These are phyloP conservation scores for Drosophila melanosoma DNA, from an alignment of 2,888 invertebrate species.

Conservation along the genomic window DNA sequence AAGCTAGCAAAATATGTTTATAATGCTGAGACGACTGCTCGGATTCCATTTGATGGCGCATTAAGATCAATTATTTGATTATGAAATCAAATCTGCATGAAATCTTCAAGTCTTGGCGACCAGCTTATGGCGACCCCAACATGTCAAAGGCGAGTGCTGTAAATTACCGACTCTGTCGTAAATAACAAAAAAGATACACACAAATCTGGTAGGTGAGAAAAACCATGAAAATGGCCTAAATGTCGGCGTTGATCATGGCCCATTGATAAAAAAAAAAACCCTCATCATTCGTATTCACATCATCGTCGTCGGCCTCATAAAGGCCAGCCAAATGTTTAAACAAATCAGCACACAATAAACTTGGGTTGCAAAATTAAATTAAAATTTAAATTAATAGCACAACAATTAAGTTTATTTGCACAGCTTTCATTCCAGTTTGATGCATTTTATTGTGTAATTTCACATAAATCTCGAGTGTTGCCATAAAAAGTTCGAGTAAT, in stretches of 20 bases:
- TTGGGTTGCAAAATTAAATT: conserved; percentile 67
- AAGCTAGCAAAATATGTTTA: conserved; percentile 12
- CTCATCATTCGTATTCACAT: conserved; percentile 39
- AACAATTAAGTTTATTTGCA: conserved; percentile 61
- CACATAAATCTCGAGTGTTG: background rate
- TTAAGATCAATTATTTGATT: conserved; percentile 85
- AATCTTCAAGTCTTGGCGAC: conserved; percentile 73
- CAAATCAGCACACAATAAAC: conserved; percentile 52
- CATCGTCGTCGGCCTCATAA: conserved; percentile 28
- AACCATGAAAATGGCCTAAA: conserved; percentile 38
- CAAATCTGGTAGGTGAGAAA: conserved; percentile 53
- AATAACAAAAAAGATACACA: conserved; percentile 4
- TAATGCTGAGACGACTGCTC: conserved; percentile 14
- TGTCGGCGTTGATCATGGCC: conserved; percentile 55
- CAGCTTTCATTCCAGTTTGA: conserved; percentile 35
- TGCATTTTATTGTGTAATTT: background rate
- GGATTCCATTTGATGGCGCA: conserved; percentile 78
- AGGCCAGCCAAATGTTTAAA: conserved; percentile 47
- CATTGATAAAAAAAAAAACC: conserved; percentile 65
- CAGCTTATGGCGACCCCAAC: conserved; percentile 63
- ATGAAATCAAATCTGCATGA: conserved; percentile 83
- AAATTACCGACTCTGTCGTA: conserved; percentile 41
- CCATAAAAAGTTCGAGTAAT: background rate
- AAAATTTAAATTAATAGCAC: conserved; percentile 54
- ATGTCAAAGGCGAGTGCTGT: conserved; percentile 64